phyloP scores from a whole-genome alignment of 1,140 invertebrate genomes.

The Hycleus cichorii region DNA sequence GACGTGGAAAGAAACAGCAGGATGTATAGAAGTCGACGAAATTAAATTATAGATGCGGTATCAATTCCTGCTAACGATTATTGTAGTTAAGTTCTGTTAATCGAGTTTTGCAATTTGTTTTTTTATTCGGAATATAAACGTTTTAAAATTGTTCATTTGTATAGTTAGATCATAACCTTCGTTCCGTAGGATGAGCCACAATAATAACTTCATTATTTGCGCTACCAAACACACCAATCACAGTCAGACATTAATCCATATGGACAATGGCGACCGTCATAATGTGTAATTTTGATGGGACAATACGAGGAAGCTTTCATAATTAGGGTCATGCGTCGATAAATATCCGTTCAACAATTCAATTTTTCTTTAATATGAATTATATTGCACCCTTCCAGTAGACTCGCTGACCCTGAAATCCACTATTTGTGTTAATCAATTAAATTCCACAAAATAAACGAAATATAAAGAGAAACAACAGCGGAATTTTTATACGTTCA shows the following conservation, averaged over 20 bases:
- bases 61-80: neutral
- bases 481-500: no score
- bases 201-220: conserved; percentile 17
- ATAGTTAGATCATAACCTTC: conserved; percentile 1
- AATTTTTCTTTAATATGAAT: no score
- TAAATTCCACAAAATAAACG: no score
- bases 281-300: conserved; percentile 14
- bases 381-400: no score
- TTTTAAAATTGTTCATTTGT: conserved; percentile 3
- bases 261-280: conserved; percentile 16
- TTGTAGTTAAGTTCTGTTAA: neutral
- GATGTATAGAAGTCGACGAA: neutral
- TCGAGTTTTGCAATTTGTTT: no score
- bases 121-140: no score
- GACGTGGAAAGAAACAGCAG: no score
- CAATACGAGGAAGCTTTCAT: conserved; percentile 12
- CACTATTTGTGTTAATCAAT: no score
- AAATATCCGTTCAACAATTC: neutral
- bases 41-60: neutral
- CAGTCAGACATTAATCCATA: conserved; percentile 12
- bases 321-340: conserved; percentile 17
- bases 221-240: conserved; percentile 15
- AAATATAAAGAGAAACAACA: no score
- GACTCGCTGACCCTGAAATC: no score
- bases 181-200: conserved; percentile 10